Percentiles rank a stretch among this genome's conserved stretches.
phyloP scores from a whole-genome alignment of 2,797 vertebrate species.

The Phoxinus dragarum region DNA sequence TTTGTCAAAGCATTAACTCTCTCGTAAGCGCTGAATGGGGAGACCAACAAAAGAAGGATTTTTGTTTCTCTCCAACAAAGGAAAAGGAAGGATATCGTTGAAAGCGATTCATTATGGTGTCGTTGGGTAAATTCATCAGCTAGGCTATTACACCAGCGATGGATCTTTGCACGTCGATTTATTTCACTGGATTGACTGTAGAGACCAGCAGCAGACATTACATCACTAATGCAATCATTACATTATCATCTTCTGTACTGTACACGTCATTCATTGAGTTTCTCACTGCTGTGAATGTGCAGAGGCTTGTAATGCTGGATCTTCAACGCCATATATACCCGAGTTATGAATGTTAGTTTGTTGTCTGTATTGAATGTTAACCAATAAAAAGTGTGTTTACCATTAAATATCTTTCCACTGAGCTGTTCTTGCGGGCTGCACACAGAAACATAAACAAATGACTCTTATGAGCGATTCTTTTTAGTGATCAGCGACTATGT shows the following conservation, averaged over 20 bases:
- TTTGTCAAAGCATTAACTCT: constrained; percentile 4
- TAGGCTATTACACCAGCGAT: neutral
- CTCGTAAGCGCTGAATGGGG: neutral
- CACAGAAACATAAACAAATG: neutral
- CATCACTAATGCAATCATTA: neutral
- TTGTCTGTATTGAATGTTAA: neutral
- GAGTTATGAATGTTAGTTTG: neutral
- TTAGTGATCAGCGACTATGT: neutral
- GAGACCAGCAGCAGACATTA: neutral
- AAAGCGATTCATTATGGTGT: neutral
- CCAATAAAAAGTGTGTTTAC: neutral
- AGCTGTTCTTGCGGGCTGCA: neutral
- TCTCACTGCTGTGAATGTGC: neutral
- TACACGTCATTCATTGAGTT: neutral
- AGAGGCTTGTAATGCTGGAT: neutral
- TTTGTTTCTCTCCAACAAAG: neutral
- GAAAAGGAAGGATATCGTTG: neutral
- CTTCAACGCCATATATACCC: neutral
- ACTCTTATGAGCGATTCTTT: neutral
- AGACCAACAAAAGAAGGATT: neutral
- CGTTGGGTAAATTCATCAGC: neutral
- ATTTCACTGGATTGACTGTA: neutral
- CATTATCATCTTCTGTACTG: neutral
- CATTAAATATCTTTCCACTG: neutral
- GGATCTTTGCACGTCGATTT: neutral